These are phyloP conservation scores for Heliocidaris erythrogramma DNA, from an alignment of 35 echinoderm and acorn worm genomes.

Conservation along the genomic window DNA sequence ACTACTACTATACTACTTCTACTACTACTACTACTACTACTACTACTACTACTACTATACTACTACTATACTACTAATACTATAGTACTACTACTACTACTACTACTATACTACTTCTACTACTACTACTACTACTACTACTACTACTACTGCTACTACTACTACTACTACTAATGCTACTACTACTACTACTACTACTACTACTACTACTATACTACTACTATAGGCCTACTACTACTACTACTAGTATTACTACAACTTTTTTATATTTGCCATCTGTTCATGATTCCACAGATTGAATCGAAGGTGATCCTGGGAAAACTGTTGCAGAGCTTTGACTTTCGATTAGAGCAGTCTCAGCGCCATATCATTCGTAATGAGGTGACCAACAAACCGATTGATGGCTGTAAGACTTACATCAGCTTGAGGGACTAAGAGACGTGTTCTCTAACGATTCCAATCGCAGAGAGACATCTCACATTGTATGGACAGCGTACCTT, in stretches of 20 bases:
- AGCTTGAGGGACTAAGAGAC: background rate
- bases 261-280: background rate
- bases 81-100: conserved; percentile 5
- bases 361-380: background rate
- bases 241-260: background rate
- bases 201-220: background rate
- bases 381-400: background rate
- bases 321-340: background rate
- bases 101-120: background rate
- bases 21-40: background rate
- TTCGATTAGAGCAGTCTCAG: conserved; percentile 13
- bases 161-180: background rate
- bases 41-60: background rate
- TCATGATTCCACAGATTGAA: background rate
- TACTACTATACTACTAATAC: background rate
- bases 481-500: too few relatives aligned
- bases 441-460: too few relatives aligned
- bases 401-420: conserved; percentile 13
- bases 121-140: background rate
- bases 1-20: too few relatives aligned
- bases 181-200: background rate
- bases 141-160: background rate
- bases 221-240: background rate
- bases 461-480: too few relatives aligned
- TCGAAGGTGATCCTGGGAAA: background rate